Conservation (phyloP, 1,140 invertebrate species). For the Atta colombica region DNA sequence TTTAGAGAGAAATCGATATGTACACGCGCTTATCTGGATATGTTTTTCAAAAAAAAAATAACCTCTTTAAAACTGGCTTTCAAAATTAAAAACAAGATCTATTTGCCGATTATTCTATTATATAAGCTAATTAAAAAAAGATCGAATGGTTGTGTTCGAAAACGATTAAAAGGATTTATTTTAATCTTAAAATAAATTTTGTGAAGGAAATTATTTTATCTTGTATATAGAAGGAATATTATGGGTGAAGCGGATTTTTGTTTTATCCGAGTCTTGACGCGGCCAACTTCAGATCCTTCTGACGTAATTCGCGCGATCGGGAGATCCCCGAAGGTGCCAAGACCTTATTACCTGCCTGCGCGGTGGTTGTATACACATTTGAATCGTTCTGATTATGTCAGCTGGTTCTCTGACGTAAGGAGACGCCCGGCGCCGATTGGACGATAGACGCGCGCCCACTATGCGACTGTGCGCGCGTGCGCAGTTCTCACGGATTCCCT, state of each 20-base stretch:
- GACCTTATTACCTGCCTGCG: conserved; percentile 45
- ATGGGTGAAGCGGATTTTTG: too few relatives aligned
- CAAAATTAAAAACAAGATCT: neutral
- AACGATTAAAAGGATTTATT: neutral
- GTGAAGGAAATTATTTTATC: neutral
- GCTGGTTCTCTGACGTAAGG: conserved; percentile 69
- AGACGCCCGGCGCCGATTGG: conserved; percentile 61
- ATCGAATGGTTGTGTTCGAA: neutral
- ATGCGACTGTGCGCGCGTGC: conserved; percentile 34
- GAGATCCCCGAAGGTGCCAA: neutral
- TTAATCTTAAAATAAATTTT: neutral
- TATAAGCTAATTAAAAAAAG: neutral
- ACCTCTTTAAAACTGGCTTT: neutral
- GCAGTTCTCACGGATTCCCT: conserved; percentile 32
- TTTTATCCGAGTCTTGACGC: neutral
- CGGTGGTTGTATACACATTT: conserved; percentile 57
- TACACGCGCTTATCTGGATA: neutral
- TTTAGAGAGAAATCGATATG: conserved; percentile 21
- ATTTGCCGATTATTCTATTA: neutral
- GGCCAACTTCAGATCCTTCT: neutral
- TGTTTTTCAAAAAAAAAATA: neutral
- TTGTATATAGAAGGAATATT: neutral
- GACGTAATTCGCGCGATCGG: neutral
- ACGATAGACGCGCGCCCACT: conserved; percentile 36
- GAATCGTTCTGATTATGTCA: conserved; percentile 70